These are phyloP conservation scores for Dynastes maya DNA, from an alignment of 2,888 invertebrate species.

Conservation along the genomic window DNA sequence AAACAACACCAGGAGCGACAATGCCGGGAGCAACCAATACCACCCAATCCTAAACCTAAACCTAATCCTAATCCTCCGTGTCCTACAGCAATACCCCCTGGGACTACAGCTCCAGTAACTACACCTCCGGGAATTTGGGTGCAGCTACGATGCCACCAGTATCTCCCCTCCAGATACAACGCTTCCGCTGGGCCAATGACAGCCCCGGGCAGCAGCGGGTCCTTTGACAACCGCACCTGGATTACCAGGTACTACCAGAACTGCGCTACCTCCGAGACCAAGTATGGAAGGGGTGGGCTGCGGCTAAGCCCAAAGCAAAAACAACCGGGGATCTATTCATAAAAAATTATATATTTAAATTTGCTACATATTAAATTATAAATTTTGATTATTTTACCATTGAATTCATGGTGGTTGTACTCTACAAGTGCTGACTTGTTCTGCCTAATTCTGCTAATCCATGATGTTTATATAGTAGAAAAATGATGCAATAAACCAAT, in stretches of 20 bases:
- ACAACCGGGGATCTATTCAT: constrained; percentile 26
- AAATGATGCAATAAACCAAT: constrained; percentile 17
- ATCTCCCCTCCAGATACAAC: constrained; percentile 69
- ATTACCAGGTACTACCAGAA: constrained; percentile 46
- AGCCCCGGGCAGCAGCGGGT: constrained; percentile 43
- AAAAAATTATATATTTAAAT: neutral
- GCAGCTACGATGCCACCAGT: constrained; percentile 68
- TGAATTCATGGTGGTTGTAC: constrained; percentile 16
- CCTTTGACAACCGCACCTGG: constrained; percentile 46
- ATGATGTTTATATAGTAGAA: constrained; percentile 25
- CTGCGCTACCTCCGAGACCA: constrained; percentile 36
- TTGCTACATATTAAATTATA: neutral
- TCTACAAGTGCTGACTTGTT: constrained; percentile 27
- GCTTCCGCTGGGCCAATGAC: constrained; percentile 67
- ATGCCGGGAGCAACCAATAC: constrained; percentile 65
- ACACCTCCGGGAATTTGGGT: constrained; percentile 65
- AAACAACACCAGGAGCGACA: constrained; percentile 42
- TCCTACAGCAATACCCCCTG: constrained; percentile 60
- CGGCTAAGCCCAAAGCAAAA: constrained; percentile 44
- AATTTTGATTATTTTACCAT: neutral
- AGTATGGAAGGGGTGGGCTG: constrained; percentile 37
- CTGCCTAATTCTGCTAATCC: neutral
- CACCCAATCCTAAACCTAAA: constrained; percentile 67
- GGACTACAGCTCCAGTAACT: constrained; percentile 63
- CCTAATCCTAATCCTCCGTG: constrained; percentile 50